Evolutionary conservation across 1,140 invertebrate genomes (phyloP), one percentile per base, ranked within the genome.

Genomic region (Hyphantria cunea): DNA sequence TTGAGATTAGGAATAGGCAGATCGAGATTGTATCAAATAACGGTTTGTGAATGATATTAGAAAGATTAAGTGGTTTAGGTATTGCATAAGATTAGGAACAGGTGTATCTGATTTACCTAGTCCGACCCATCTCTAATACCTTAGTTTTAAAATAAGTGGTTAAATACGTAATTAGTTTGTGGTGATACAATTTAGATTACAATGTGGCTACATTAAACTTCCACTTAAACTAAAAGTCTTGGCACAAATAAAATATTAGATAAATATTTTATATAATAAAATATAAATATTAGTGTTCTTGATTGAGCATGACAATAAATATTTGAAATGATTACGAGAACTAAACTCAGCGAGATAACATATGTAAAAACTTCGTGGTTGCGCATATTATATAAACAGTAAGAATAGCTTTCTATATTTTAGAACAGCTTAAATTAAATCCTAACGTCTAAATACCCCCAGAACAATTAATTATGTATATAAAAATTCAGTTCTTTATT

Each of bases 401-500:
- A 54, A 67, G 56, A 64, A 55, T 60, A 59, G 58, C 45, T 32
- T 59, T 64, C 55, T 53, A 67, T 51, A 50, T 45, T 72, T 68
- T 66, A 77, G 71, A 74, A 73, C 74, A 73, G 71, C 76, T 77
- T 82, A 84, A 86, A 76, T 86, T 86, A 81, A 79, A 60, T 68
- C 69, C 81, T 87, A 87, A 86, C 65, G 67, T 80, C 86, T 89
- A 90, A 82, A 85, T 90, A 91, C 87, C 88, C 88, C 91, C 89
- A 89, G 87, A 89, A 89, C 89, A 84, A 74, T 89, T 86, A 90
- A 87, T 87, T 64, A 88, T 85, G 84, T 89, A 90, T 91, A 91
- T 84, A 91, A 90, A 39, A 91, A 91, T 90, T 92, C 91, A 92
- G 91, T 92, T 92, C 91, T 91, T 91, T 91, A 91, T 86, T 87